A percentile compares a stretch with the other conserved stretches of the same genome.
Conservation (phyloP, 1,140 invertebrate genomes). For the Drosophila mayri region DNA sequence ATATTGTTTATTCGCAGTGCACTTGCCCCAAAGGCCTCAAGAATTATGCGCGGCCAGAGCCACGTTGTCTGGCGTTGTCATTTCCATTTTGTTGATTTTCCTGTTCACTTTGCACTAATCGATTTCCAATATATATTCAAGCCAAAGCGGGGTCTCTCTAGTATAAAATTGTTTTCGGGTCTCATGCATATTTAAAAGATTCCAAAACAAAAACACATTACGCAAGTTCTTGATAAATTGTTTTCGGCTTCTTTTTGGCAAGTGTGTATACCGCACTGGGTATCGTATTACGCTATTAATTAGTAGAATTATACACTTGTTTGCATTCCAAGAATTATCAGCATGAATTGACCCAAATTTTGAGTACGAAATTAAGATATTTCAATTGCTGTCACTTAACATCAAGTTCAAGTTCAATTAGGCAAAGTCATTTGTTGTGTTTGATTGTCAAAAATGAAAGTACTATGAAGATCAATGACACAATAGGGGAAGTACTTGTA, state of each 20-base stretch:
- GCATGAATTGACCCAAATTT: conserved; percentile 48
- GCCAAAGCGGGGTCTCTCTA: conserved; percentile 1
- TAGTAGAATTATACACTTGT: conserved; percentile 30
- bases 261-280: not conserved
- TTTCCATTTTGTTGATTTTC: conserved; percentile 49
- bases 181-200: conserved; percentile 37
- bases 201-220: conserved; percentile 11
- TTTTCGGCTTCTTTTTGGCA: conserved; percentile 4
- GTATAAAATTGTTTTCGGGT: conserved; percentile 19
- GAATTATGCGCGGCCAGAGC: conserved; percentile 53
- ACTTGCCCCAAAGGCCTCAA: conserved; percentile 19
- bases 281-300: conserved; percentile 25
- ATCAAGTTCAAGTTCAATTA: conserved; percentile 71
- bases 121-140: conserved; percentile 61
- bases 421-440: conserved; percentile 35
- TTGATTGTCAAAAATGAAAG: conserved; percentile 11
- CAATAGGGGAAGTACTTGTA: not conserved
- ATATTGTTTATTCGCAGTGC: not conserved
- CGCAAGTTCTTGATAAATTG: conserved; percentile 32
- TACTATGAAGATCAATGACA: not conserved
- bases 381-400: conserved; percentile 74
- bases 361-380: conserved; percentile 61
- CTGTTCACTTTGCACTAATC: conserved; percentile 63
- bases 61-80: conserved; percentile 45
- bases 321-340: conserved; percentile 29